A percentile compares a stretch with the other conserved stretches of the same genome.
phyloP scores from a whole-genome alignment of 2,888 invertebrate species.

The Dioctria linearis region DNA sequence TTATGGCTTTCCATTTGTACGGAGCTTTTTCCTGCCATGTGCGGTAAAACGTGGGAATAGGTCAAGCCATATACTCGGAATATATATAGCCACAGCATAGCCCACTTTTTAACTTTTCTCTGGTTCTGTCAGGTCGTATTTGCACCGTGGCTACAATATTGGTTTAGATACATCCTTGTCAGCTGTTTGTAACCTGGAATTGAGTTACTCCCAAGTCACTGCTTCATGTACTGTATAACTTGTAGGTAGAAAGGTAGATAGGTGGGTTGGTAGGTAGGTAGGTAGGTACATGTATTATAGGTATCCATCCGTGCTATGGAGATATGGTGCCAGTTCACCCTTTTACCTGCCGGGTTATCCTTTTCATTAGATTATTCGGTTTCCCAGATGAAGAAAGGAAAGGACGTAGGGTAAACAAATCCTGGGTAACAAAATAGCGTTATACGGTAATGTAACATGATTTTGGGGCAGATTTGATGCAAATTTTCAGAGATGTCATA shows the following conservation, averaged over 20 bases:
- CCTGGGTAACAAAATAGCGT: slow-evolving; percentile 28
- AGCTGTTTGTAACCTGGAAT: slow-evolving; percentile 23
- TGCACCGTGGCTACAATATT: slow-evolving; percentile 30
- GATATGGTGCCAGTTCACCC: not conserved
- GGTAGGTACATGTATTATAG: no score
- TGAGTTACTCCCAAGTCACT: slow-evolving; percentile 29
- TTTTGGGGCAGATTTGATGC: slow-evolving; percentile 28
- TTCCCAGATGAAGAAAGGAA: slow-evolving; percentile 12
- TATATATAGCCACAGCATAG: not conserved
- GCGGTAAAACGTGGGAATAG: slow-evolving; percentile 8
- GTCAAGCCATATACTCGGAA: slow-evolving; percentile 3
- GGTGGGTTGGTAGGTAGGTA: no score
- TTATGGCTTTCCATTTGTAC: slow-evolving; percentile 57
- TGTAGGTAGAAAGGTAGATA: no score
- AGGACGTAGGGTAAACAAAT: slow-evolving; percentile 17
- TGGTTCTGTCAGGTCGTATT: slow-evolving; percentile 33
- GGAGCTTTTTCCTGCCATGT: slow-evolving; percentile 29
- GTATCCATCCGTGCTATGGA: not conserved
- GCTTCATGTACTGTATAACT: no score
- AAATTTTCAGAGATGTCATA: slow-evolving; percentile 16
- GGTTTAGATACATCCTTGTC: slow-evolving; percentile 37
- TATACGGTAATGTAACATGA: slow-evolving; percentile 20
- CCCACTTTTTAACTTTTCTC: slow-evolving; percentile 37
- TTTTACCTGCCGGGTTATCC: slow-evolving; percentile 18
- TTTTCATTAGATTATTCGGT: slow-evolving; percentile 41